These are phyloP conservation scores for Lutraria lutraria DNA, from an alignment of 2,888 invertebrate species.

Conservation along the genomic window DNA sequence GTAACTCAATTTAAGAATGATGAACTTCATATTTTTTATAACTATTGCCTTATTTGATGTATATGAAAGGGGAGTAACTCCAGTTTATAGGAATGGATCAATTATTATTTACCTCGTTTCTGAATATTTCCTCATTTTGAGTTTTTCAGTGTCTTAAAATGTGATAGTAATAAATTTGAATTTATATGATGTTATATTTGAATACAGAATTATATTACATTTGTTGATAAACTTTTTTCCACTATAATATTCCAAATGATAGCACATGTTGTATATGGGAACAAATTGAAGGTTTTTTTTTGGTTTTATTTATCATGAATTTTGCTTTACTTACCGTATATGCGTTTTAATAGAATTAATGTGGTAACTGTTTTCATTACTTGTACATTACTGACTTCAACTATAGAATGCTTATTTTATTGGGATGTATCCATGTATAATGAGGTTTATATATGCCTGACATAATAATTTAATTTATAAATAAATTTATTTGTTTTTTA, in stretches of 20 bases:
- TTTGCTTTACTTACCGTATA: not conserved
- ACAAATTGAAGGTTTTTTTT: not conserved
- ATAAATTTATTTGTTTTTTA: not conserved
- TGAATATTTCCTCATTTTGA: not conserved
- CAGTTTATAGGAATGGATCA: not conserved
- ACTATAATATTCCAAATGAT: not conserved
- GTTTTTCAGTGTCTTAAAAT: not conserved
- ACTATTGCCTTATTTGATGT: not conserved
- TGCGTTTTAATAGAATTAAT: too few species aligned
- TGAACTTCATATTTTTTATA: not conserved
- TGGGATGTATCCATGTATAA: not conserved
- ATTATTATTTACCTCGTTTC: conserved; percentile 1
- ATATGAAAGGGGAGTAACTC: conserved; percentile 2
- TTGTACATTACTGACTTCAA: not conserved
- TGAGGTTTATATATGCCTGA: not conserved
- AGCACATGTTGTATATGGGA: conserved; percentile 23
- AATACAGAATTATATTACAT: conserved; percentile 4
- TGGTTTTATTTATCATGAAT: not conserved
- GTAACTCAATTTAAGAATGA: conserved; percentile 20
- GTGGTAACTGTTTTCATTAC: not conserved
- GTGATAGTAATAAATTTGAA: not conserved
- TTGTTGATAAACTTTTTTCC: not conserved
- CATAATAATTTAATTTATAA: conserved; percentile 4
- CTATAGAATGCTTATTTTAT: not conserved
- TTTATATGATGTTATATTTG: conserved; percentile 18